Percentiles rank a stretch among this genome's conserved stretches.
phyloP scores from a whole-genome alignment of 92 coral and sea anemone species.

The Heteractis magnifica region DNA sequence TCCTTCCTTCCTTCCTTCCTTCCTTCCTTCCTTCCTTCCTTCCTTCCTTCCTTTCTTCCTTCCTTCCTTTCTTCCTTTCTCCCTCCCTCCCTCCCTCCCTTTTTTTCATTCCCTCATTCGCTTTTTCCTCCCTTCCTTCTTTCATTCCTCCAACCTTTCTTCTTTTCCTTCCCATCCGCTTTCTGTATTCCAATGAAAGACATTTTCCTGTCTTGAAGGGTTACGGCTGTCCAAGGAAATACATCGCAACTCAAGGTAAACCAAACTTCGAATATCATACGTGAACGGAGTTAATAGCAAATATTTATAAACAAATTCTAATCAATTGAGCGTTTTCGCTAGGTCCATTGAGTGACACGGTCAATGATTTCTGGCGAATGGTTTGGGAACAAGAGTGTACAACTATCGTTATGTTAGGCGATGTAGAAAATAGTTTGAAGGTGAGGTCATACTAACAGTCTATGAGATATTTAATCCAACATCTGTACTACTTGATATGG shows the following conservation, averaged over 20 bases:
- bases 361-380: conserved; percentile 95
- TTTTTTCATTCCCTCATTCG: background rate
- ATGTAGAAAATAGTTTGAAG: conserved; percentile 52
- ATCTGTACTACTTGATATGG: too few relatives aligned
- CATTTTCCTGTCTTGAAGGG: conserved; percentile 44
- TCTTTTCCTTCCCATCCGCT: too few relatives aligned
- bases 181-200: too few relatives aligned
- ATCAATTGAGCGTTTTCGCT: background rate
- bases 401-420: conserved; percentile 84
- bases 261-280: background rate
- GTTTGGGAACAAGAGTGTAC: conserved; percentile 86
- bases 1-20: background rate
- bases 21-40: background rate
- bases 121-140: background rate
- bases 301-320: background rate
- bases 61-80: background rate
- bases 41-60: background rate
- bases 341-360: conserved; percentile 86
- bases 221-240: conserved; percentile 56
- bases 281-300: background rate
- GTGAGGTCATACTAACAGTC: conserved; percentile 14
- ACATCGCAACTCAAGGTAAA: conserved; percentile 73
- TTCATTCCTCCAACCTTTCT: background rate
- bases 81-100: background rate
- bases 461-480: background rate